Conservation (phyloP, 1,140 invertebrate genomes). For the Brachystomella parvula region DNA sequence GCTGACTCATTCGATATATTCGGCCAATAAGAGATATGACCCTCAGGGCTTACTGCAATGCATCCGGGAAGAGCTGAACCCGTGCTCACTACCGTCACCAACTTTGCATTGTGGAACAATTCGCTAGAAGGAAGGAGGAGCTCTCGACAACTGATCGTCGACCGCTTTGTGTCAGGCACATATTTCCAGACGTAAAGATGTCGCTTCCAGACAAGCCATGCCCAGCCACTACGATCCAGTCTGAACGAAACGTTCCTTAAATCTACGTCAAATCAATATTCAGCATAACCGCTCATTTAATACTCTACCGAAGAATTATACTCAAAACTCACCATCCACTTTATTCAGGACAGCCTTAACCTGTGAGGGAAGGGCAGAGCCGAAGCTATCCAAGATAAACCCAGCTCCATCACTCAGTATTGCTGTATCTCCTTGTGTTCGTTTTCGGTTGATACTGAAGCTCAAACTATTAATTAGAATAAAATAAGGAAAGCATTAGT, state of each 20-base stretch:
- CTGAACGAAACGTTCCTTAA: slow-evolving; percentile 39
- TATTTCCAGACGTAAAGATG: slow-evolving; percentile 81
- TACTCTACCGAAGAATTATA: background rate
- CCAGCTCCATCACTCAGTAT: background rate
- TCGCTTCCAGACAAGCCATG: slow-evolving; percentile 78
- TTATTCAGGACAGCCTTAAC: slow-evolving; percentile 21
- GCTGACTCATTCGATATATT: slow-evolving; percentile 78
- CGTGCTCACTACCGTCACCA: slow-evolving; percentile 68
- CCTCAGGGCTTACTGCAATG: slow-evolving; percentile 87
- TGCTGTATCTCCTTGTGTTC: background rate
- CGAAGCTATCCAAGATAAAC: slow-evolving; percentile 23
- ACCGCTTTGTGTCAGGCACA: slow-evolving; percentile 30
- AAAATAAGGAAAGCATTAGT: too few species aligned
- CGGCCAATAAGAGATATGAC: slow-evolving; percentile 82
- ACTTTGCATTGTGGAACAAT: slow-evolving; percentile 78
- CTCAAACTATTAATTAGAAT: too few species aligned
- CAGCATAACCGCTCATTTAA: background rate
- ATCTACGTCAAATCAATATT: slow-evolving; percentile 3
- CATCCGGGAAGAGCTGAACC: slow-evolving; percentile 62
- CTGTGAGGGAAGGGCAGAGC: slow-evolving; percentile 23
- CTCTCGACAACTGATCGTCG: slow-evolving; percentile 57
- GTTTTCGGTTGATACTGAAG: background rate
- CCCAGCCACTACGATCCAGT: slow-evolving; percentile 60
- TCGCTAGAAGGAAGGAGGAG: slow-evolving; percentile 82
- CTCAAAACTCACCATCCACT: slow-evolving; percentile 15